Evolutionary conservation across 2,888 invertebrate species (phyloP).

Genomic region (Gerosis bhagava): DNA sequence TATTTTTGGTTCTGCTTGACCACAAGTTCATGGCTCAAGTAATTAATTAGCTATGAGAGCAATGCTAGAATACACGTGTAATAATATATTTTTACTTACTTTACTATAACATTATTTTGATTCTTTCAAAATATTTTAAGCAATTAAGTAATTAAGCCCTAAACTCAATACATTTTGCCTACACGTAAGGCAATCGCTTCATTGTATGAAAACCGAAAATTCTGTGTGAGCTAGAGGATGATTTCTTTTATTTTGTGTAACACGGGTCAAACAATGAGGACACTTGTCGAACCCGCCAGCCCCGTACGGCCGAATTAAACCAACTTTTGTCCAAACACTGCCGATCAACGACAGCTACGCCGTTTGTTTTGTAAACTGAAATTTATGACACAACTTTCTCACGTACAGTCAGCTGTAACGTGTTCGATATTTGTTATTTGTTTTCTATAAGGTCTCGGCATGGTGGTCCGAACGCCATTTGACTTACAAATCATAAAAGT

Average conservation of each 20-base stretch:
- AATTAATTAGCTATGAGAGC: no score
- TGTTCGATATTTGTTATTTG: conserved; percentile 1
- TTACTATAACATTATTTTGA: no score
- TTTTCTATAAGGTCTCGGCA: no score
- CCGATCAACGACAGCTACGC: conserved; percentile 1
- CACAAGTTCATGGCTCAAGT: no score
- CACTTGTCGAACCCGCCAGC: conserved; percentile 11
- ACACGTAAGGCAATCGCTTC: not conserved
- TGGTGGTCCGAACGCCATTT: no score
- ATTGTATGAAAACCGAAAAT: not conserved
- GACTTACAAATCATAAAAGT: no score
- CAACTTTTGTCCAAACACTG: conserved; percentile 9
- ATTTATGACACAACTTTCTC: conserved; percentile 14
- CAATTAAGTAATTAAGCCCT: no score
- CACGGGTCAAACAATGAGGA: conserved; percentile 18
- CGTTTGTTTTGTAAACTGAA: conserved; percentile 13
- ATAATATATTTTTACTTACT: no score
- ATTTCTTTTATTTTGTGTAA: conserved; percentile 13
- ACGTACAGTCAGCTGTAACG: not conserved
- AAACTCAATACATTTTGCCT: no score
- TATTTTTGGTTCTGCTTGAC: no score
- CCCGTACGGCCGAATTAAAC: conserved; percentile 6
- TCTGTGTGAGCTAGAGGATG: not conserved
- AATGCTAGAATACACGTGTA: no score
- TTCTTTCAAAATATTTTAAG: no score